Evolutionary conservation across 30 jellyfish, hydroid and myxozoan genomes (phyloP).

Genomic region (Aurelia coerulea): DNA sequence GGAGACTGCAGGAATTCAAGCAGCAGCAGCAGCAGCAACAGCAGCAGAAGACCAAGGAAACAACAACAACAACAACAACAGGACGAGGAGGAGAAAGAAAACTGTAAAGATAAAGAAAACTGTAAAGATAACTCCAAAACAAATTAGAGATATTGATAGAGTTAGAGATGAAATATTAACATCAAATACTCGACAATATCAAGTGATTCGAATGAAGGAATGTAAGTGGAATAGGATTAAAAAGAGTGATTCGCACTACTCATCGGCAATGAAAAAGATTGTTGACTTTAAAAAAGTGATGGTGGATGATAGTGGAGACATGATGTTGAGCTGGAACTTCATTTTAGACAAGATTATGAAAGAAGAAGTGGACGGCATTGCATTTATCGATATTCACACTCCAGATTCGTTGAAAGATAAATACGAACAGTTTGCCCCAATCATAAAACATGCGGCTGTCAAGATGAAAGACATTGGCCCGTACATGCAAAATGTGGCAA

Average conservation of each 20-base stretch:
- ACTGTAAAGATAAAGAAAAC: too few relatives aligned
- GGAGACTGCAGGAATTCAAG: too few relatives aligned
- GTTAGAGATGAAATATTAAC: not conserved
- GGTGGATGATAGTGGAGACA: too few relatives aligned
- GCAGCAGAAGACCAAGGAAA: too few relatives aligned
- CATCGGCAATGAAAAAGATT: too few relatives aligned
- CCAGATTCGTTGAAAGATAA: not conserved
- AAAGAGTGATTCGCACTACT: too few relatives aligned
- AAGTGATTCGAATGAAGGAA: not conserved
- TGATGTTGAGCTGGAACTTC: not conserved
- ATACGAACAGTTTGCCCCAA: conserved; percentile 36
- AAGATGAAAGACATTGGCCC: conserved; percentile 23
- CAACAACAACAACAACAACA: not conserved
- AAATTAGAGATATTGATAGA: not conserved
- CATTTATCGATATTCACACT: not conserved
- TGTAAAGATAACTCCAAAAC: not conserved
- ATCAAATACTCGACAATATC: not conserved
- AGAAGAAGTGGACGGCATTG: not conserved
- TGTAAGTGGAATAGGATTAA: not conserved
- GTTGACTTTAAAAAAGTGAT: too few relatives aligned
- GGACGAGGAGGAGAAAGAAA: too few relatives aligned
- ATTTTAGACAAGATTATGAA: not conserved
- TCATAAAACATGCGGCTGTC: conserved; percentile 21
- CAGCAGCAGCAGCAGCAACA: too few relatives aligned
- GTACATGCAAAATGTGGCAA: too few relatives aligned